Evolutionary conservation across 2,113 vertebrate genomes (phyloP), one percentile per base, ranked within the genome.

Genomic region (Columba janthina): DNA sequence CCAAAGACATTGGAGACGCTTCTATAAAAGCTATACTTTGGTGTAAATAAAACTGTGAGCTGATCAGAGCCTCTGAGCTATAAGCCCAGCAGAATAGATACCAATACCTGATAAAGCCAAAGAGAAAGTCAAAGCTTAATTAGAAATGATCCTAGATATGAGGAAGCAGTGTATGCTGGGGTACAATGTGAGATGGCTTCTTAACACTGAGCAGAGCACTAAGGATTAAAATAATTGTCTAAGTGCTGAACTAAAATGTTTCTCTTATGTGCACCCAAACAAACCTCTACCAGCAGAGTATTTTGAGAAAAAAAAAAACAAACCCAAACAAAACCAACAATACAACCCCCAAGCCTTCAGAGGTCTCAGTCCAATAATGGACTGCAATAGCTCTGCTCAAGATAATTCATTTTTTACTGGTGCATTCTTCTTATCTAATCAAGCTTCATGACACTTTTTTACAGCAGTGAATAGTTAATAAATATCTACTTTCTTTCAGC

Each of bases 271-370:
- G 34, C 20, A 12, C 4, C 20, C n/a, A 58, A 74, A 70, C 16
- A 61, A 36, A 6, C 17, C 26, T 48, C 25, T 22, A 0, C 10
- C 76, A 69, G 44, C 14, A 26, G 51, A 14, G 18, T 3, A 6
- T 34, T 80, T 65, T 4, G n/a, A 46, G 42, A 4, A n/a, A 26
- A 28, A 44, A 42, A 16, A 2, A 15, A 15, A 36, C 7, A 44
- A 72, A 44, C 6, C 20, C 12, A 64, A 18, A 1, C 6, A 50
- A n/a, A 56, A 12, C 0, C 20, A 36, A 3, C 4, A 75, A 7
- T 9, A 20, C 2, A 13, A 8, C 15, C 15, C 66, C 3, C 24
- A 34, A 36, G 32, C 26, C 46, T 9, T 31, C 57, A 69, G 29
- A 69, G 32, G 19, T 40, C 11, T 31, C 50, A 70, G 24, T 67